Base-by-base conservation (phyloP, 2,797 vertebrate genomes). In the Trachops cirrhosus region DNA sequence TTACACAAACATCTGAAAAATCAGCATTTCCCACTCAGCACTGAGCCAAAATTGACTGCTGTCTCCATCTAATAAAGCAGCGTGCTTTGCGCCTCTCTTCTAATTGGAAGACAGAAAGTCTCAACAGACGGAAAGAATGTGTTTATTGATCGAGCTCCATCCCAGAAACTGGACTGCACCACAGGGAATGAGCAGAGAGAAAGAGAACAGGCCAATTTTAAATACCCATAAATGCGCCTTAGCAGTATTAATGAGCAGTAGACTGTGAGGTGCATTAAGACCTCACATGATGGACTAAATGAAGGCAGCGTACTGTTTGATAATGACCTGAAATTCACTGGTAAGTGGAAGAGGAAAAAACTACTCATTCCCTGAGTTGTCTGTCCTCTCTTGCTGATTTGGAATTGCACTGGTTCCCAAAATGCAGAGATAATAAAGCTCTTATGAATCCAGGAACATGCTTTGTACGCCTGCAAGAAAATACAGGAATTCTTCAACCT, bases 61-160 rank as follows among this genome's bases (percentile, higher is more conserved):
- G 98, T 91, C 95, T 22, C 68, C 57, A 18, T 97, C 93, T 96
- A 98, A 98, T 97, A 97, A 98, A 98, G 79, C 85, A 93, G 95
- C 91, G 41, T 79, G 68, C 82, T 94, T 97, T 96, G 87, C 62
- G 91, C 92, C 91, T 93, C 91, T 93, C 39, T 96, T 98, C 96
- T 96, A 98, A 96, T 92, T 96, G 98, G 98, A 97, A 98, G 98
- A 98, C 97, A 95, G 73, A 97, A 96, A 97, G 78, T 96, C 97
- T 96, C 48, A 0, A 74, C 0, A 93, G 96, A 98, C 2, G 62
- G 95, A n/a, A 50, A 95, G 87, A 96, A 95, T 34, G 91, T 97
- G 78, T 98, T 97, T 98, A 98, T 97, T 96, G 98, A 98, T 97
- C 86, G 79, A 96, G 82, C 93, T 95, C 97, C 98, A 97, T 96